phyloP scores from a whole-genome alignment of 2,888 invertebrate species.

The Atrina japonica region DNA sequence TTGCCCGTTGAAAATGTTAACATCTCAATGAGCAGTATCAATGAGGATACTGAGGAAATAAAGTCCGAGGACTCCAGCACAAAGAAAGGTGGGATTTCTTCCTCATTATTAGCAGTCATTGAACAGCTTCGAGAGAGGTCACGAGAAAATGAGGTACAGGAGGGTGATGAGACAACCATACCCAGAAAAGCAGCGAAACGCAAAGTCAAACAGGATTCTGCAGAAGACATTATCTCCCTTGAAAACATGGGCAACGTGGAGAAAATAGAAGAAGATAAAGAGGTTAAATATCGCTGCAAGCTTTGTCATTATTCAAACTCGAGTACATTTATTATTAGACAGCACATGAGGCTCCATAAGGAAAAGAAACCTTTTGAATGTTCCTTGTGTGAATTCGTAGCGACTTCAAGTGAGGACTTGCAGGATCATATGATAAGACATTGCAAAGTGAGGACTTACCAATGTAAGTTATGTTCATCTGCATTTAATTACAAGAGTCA shows the following conservation, averaged over 20 bases:
- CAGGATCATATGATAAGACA: constrained; percentile 79
- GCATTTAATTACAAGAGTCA: constrained; percentile 79
- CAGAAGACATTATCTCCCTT: constrained; percentile 55
- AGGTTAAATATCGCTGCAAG: constrained; percentile 72
- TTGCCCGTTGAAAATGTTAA: not conserved
- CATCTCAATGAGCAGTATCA: constrained; percentile 5
- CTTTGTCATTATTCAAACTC: constrained; percentile 77
- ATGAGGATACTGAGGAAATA: constrained; percentile 11
- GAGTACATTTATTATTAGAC: constrained; percentile 64
- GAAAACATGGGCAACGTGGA: constrained; percentile 72
- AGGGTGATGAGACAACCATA: constrained; percentile 16
- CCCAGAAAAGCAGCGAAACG: constrained; percentile 45
- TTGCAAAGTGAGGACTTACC: constrained; percentile 77
- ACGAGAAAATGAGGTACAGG: constrained; percentile 59
- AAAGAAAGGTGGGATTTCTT: constrained; percentile 73
- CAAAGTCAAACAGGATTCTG: constrained; percentile 52
- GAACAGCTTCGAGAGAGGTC: constrained; percentile 77
- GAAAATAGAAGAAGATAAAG: constrained; percentile 58
- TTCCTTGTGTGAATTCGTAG: constrained; percentile 76
- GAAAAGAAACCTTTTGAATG: constrained; percentile 78
- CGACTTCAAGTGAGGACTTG: constrained; percentile 71
- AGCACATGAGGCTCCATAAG: constrained; percentile 77
- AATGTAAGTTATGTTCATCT: constrained; percentile 75
- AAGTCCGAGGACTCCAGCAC: constrained; percentile 38
- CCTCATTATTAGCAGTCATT: constrained; percentile 79